Conservation (phyloP, 1,140 invertebrate genomes). For the Acromyrmex charruanus region DNA sequence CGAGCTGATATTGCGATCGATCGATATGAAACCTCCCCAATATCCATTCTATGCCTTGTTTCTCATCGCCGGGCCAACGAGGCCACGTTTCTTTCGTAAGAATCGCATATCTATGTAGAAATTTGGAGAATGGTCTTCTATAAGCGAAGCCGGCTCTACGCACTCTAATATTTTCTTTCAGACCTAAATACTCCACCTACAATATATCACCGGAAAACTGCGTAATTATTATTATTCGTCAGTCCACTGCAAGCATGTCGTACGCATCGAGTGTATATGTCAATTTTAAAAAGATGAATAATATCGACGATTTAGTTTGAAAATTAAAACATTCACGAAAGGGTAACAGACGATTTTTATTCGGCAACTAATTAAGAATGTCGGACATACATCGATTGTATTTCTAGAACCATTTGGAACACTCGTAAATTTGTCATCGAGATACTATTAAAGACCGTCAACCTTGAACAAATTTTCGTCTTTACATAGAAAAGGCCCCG, state of each 20-base stretch:
- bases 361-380: too few relatives aligned
- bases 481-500: too few relatives aligned
- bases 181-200: constrained; percentile 89
- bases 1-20: constrained; percentile 90
- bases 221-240: background rate
- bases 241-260: background rate
- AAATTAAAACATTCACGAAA: background rate
- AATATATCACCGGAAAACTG: background rate
- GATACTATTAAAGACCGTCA: too few relatives aligned
- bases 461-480: too few relatives aligned
- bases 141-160: constrained; percentile 91
- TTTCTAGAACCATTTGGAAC: too few relatives aligned
- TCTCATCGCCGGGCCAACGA: constrained; percentile 88
- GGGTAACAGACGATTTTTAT: background rate
- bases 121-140: constrained; percentile 89
- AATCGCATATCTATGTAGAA: constrained; percentile 91
- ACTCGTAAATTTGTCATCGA: too few relatives aligned
- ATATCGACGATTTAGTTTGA: background rate
- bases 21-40: constrained; percentile 89
- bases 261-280: background rate
- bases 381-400: too few relatives aligned
- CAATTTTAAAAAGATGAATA: background rate
- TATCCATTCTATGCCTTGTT: constrained; percentile 88
- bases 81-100: constrained; percentile 91
- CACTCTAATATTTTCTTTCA: constrained; percentile 90